Evolutionary conservation across 2,113 vertebrate species (phyloP).

Genomic region (Copsychus sechellarum): DNA sequence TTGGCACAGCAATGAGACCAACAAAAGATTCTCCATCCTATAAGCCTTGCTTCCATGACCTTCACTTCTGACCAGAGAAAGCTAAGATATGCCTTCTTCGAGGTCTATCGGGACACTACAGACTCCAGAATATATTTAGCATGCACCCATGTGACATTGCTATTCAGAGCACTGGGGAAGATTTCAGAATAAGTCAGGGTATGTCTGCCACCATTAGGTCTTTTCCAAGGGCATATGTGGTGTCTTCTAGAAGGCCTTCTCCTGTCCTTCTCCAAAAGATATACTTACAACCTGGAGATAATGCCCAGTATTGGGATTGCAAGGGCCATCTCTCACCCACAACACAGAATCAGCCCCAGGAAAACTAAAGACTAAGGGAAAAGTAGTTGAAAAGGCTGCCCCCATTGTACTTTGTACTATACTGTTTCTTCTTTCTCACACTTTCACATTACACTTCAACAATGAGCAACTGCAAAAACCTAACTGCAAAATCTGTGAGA

Average conservation of each 20-base stretch:
- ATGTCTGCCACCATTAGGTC: background rate
- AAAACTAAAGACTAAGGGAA: background rate
- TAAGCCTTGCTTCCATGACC: background rate
- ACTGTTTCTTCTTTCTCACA: background rate
- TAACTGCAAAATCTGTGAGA: background rate
- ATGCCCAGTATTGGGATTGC: background rate
- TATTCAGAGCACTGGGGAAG: background rate
- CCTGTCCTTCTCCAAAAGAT: background rate
- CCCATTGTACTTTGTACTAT: background rate
- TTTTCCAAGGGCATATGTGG: background rate
- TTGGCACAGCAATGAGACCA: background rate
- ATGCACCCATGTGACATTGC: background rate
- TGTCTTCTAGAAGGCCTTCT: background rate
- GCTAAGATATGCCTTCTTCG: background rate
- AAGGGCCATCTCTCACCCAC: background rate
- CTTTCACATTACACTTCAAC: background rate
- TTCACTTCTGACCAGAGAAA: background rate
- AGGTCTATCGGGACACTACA: background rate
- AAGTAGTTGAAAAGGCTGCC: background rate
- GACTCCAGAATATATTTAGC: conserved; percentile 39
- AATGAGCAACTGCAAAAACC: background rate
- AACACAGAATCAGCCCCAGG: background rate
- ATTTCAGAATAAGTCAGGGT: background rate
- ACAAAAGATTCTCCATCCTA: background rate
- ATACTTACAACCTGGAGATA: background rate